Conservation (phyloP, 2,113 vertebrate species). For the Taxidea taxus region DNA sequence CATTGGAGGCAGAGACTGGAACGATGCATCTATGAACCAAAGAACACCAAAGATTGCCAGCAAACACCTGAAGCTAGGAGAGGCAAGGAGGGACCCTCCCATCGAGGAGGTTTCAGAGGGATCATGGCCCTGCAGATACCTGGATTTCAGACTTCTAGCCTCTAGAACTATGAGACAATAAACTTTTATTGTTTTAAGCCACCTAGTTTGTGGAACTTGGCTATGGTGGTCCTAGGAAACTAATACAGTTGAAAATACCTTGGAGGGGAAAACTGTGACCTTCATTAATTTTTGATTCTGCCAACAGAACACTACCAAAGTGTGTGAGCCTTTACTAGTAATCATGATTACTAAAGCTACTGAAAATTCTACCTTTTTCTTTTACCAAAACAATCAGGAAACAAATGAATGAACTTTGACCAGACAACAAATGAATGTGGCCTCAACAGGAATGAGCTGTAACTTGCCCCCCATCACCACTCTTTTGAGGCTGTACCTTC, state of each 20-base stretch:
- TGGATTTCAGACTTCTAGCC: background rate
- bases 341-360: background rate
- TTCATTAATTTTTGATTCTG: background rate
- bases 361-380: background rate
- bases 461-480: too few relatives aligned
- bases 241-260: background rate
- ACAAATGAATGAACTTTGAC: background rate
- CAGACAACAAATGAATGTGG: background rate
- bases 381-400: background rate
- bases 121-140: background rate
- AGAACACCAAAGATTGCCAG: background rate
- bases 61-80: background rate
- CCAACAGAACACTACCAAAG: background rate
- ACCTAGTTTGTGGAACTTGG: background rate
- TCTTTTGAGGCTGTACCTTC: background rate
- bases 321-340: background rate
- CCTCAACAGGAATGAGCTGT: background rate
- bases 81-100: background rate
- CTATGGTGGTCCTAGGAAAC: background rate
- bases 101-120: background rate
- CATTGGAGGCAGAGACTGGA: background rate
- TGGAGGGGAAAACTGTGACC: background rate
- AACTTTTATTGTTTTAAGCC: background rate
- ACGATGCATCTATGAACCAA: background rate
- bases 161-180: background rate